These are phyloP conservation scores for Scrobipalpa costella DNA, from an alignment of 2,888 invertebrate genomes.

Conservation along the genomic window DNA sequence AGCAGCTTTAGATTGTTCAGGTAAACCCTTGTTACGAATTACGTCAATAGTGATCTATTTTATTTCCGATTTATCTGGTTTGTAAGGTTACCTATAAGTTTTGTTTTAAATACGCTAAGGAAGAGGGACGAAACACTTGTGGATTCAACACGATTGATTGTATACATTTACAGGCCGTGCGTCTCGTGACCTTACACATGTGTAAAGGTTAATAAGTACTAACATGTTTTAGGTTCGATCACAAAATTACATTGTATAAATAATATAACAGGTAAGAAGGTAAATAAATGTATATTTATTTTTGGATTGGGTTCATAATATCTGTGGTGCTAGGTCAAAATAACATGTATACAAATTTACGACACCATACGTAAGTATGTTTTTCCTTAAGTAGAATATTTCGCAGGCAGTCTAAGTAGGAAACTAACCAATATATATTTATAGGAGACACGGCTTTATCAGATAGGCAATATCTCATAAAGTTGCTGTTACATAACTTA, in stretches of 20 bases:
- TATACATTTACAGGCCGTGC: not conserved
- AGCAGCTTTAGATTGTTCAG: conserved; percentile 55
- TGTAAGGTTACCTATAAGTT: not conserved
- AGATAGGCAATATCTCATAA: too few species aligned
- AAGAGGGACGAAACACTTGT: conserved; percentile 5
- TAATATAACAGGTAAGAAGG: too few species aligned
- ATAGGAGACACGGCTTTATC: too few species aligned
- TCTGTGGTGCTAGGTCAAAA: too few species aligned
- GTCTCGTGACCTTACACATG: not conserved
- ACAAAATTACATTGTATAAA: not conserved
- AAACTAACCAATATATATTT: too few species aligned
- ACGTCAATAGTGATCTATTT: not conserved
- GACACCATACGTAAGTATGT: too few species aligned
- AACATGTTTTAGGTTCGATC: not conserved
- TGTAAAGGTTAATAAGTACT: conserved; percentile 4
- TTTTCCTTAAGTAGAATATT: too few species aligned
- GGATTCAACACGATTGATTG: conserved; percentile 13
- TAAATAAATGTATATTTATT: too few species aligned
- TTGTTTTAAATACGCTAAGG: not conserved
- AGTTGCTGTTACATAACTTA: too few species aligned
- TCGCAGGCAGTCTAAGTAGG: too few species aligned
- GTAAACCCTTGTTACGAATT: conserved; percentile 35
- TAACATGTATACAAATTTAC: too few species aligned
- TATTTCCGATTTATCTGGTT: conserved; percentile 1
- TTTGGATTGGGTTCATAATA: too few species aligned